Conservation (phyloP, 2,797 vertebrate genomes). For the Lateolabrax maculatus region DNA sequence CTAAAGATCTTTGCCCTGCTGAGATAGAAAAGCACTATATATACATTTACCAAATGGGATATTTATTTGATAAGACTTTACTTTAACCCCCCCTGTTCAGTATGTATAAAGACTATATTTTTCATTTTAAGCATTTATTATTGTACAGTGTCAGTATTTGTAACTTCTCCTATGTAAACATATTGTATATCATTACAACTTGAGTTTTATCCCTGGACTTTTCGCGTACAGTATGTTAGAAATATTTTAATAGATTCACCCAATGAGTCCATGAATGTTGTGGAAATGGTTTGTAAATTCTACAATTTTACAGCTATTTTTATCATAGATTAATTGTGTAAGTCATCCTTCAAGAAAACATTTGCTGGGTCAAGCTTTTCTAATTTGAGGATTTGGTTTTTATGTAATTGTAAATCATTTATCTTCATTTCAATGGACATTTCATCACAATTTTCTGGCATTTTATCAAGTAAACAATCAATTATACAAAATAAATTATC, state of each 20-base stretch:
- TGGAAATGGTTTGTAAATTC: no score
- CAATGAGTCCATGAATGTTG: no score
- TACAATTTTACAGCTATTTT: no score
- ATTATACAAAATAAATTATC: neutral
- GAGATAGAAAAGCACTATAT: neutral
- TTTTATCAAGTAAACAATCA: neutral
- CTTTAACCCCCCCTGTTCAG: no score
- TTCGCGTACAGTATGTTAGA: neutral
- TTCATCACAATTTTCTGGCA: neutral
- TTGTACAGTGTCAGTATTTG: neutral
- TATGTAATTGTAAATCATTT: neutral
- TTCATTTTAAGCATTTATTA: neutral
- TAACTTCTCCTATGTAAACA: neutral
- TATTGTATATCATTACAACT: neutral
- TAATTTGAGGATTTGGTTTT: no score
- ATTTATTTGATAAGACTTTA: neutral
- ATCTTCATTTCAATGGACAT: no score
- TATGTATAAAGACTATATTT: neutral
- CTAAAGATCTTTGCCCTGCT: neutral
- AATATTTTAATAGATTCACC: neutral
- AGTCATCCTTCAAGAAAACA: no score
- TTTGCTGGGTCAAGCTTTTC: neutral
- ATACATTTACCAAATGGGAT: neutral
- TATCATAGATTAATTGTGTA: no score
- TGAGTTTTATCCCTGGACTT: no score